Evolutionary conservation across 2,797 vertebrate species (phyloP).

Genomic region (Myotis vivesi): DNA sequence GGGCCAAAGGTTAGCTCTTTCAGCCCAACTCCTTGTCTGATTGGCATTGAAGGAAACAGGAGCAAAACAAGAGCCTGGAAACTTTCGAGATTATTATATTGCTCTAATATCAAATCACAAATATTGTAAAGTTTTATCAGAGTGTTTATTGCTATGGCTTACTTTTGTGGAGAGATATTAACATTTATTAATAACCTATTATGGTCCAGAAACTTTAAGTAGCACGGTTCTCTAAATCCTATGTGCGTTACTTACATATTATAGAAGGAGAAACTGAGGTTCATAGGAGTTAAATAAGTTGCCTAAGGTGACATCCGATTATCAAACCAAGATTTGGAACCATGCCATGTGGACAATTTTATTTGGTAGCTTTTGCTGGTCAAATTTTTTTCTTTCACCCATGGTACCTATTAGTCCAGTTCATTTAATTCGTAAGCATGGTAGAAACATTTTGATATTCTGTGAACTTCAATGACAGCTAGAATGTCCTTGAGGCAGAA

Average conservation of each 20-base stretch:
- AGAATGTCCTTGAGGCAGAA: constrained; percentile 7
- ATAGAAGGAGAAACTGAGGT: not conserved
- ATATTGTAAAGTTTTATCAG: not conserved
- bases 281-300: not conserved
- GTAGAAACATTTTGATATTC: not conserved
- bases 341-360: not conserved
- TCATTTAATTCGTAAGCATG: not conserved
- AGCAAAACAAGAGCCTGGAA: not conserved
- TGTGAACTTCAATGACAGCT: not conserved
- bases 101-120: not conserved
- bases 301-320: not conserved
- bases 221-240: not conserved
- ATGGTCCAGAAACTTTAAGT: not conserved
- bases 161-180: not conserved
- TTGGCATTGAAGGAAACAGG: not conserved
- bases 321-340: not conserved
- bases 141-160: not conserved
- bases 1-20: not conserved
- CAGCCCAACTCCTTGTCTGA: not conserved
- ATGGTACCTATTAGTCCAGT: not conserved
- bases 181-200: not conserved
- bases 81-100: not conserved
- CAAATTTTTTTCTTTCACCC: not conserved
- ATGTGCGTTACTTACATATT: not conserved
- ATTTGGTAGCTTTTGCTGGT: not conserved